A percentile compares a stretch with the other conserved stretches of the same genome.
phyloP scores from a whole-genome alignment of 2,888 invertebrate species.

The Carpatolechia fugitivella region DNA sequence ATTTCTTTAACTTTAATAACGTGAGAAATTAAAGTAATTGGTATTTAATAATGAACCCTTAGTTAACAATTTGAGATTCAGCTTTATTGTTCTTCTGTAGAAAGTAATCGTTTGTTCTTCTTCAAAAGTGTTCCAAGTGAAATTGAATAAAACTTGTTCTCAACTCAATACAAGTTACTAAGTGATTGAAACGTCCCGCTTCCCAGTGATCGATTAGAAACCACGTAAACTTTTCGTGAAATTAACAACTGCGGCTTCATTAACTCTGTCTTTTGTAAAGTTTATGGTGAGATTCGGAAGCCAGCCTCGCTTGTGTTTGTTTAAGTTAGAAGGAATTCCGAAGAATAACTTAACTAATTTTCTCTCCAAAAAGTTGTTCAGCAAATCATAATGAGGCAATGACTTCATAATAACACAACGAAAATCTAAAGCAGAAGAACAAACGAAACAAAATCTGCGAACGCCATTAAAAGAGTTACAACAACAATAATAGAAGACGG shows the following conservation, averaged over 20 bases:
- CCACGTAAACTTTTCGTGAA: slow-evolving; percentile 46
- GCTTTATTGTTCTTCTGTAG: neutral
- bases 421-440: neutral
- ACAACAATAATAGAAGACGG: slow-evolving; percentile 20
- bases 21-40: neutral
- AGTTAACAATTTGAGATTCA: neutral
- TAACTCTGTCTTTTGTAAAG: slow-evolving; percentile 55
- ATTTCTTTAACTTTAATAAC: no score
- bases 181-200: slow-evolving; percentile 33
- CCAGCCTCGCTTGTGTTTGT: slow-evolving; percentile 40
- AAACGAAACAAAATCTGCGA: neutral
- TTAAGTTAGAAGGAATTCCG: slow-evolving; percentile 52
- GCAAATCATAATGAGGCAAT: slow-evolving; percentile 43
- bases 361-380: slow-evolving; percentile 36
- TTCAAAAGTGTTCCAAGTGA: slow-evolving; percentile 6
- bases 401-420: neutral
- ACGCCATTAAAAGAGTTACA: slow-evolving; percentile 6
- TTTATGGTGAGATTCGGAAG: slow-evolving; percentile 35
- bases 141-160: slow-evolving; percentile 16
- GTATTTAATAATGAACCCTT: neutral
- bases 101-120: slow-evolving; percentile 8
- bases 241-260: slow-evolving; percentile 59
- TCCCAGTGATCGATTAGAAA: slow-evolving; percentile 44
- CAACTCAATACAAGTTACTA: slow-evolving; percentile 13
- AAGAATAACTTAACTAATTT: slow-evolving; percentile 42